Conservation (phyloP, 2,888 invertebrate genomes). For the Plagodis pulveraria region DNA sequence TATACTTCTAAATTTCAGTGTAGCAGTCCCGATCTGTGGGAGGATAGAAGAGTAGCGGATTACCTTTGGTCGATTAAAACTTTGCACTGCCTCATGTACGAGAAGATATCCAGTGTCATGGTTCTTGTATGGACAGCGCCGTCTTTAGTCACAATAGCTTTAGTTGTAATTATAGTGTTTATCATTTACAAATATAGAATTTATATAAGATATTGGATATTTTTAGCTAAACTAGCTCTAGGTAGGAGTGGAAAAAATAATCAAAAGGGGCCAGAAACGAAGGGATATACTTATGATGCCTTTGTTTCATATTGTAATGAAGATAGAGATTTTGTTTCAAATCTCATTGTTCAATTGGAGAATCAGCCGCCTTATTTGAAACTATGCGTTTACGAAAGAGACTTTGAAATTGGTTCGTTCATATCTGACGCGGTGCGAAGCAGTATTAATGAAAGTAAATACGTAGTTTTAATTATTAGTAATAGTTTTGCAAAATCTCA, state of each 20-base stretch:
- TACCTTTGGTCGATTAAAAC: conserved; percentile 70
- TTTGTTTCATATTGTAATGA: conserved; percentile 86
- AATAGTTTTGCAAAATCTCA: conserved; percentile 88
- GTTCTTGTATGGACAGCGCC: conserved; percentile 72
- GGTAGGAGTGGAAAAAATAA: conserved; percentile 68
- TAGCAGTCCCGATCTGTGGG: conserved; percentile 77
- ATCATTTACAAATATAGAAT: conserved; percentile 72
- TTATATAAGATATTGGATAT: conserved; percentile 83
- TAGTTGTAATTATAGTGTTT: conserved; percentile 56
- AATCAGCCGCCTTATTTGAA: conserved; percentile 84
- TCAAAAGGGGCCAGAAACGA: conserved; percentile 44
- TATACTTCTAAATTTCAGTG: conserved; percentile 66
- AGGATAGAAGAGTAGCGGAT: conserved; percentile 68
- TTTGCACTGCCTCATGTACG: conserved; percentile 68
- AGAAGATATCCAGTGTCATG: conserved; percentile 69
- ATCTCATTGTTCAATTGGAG: conserved; percentile 86
- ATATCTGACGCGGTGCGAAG: conserved; percentile 87
- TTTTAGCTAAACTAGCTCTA: conserved; percentile 81
- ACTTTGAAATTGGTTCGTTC: conserved; percentile 87
- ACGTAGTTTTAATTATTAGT: conserved; percentile 87
- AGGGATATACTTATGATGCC: conserved; percentile 82
- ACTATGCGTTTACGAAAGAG: conserved; percentile 89
- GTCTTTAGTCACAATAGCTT: conserved; percentile 62
- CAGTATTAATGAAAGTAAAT: conserved; percentile 87
- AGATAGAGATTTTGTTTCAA: conserved; percentile 86